Percentiles rank a stretch among this genome's conserved stretches.
Evolutionary conservation across 2,113 vertebrate species (phyloP).

Genomic region (Megaceryle torquata): DNA sequence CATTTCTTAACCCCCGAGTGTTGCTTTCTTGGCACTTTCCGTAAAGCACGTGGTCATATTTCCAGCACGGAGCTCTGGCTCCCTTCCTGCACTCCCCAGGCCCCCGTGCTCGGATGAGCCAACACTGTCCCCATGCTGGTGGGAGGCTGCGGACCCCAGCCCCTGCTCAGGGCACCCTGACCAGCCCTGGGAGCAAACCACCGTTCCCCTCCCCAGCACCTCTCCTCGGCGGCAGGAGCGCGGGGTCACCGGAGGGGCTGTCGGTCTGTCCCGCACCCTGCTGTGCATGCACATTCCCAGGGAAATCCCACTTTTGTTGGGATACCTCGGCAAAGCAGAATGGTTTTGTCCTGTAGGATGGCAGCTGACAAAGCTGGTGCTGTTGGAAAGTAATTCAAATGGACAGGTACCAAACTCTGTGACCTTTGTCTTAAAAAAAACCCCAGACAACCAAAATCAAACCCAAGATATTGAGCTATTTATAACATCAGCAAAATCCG

Average conservation of each 20-base stretch:
- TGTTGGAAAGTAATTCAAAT: background rate
- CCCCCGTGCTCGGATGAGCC: background rate
- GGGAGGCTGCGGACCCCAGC: background rate
- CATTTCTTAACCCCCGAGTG: constrained; percentile 40
- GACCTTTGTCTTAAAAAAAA: background rate
- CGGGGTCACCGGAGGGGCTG: rapidly evolving
- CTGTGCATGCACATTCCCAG: background rate
- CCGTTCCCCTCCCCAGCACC: background rate
- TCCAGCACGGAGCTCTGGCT: background rate
- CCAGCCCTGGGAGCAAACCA: background rate
- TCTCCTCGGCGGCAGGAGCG: background rate
- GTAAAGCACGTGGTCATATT: background rate
- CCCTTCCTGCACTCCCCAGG: background rate
- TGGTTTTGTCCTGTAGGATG: background rate
- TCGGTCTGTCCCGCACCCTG: background rate
- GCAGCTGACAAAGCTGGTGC: background rate
- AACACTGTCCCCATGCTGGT: rapidly evolving
- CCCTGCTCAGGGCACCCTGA: background rate
- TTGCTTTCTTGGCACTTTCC: constrained; percentile 30
- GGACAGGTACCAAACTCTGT: background rate
- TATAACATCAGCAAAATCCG: background rate
- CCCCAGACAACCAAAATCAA: no score
- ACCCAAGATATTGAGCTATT: background rate
- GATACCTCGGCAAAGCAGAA: background rate
- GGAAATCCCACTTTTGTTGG: background rate